Evolutionary conservation across 2,888 invertebrate genomes (phyloP).

Genomic region (Polyploca ridens): DNA sequence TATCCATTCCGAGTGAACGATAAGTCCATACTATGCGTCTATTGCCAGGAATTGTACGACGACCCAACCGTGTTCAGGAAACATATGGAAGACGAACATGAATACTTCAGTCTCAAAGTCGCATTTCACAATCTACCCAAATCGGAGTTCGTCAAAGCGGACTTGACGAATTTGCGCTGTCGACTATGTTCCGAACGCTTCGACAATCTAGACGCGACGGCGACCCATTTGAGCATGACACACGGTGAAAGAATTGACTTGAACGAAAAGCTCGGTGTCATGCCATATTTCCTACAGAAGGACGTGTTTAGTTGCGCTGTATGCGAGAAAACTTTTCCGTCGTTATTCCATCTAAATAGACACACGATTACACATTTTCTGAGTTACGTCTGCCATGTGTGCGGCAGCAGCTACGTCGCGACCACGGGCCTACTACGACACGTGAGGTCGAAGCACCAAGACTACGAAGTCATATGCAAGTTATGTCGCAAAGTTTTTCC

Average conservation of each 20-base stretch:
- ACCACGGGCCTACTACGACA: slow-evolving; percentile 68
- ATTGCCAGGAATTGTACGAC: slow-evolving; percentile 71
- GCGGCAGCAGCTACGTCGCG: slow-evolving; percentile 72
- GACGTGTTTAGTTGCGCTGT: slow-evolving; percentile 65
- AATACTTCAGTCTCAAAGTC: slow-evolving; percentile 61
- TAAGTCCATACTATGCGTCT: slow-evolving; percentile 75
- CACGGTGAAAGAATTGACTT: slow-evolving; percentile 55
- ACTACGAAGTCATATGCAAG: slow-evolving; percentile 67
- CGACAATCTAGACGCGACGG: slow-evolving; percentile 51
- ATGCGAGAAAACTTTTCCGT: slow-evolving; percentile 65
- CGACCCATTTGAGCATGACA: slow-evolving; percentile 51
- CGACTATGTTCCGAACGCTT: slow-evolving; percentile 52
- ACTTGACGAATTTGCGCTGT: slow-evolving; percentile 65
- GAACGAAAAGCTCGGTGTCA: slow-evolving; percentile 62
- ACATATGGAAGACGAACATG: slow-evolving; percentile 70
- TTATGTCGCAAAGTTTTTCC: slow-evolving; percentile 70
- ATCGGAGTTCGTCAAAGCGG: slow-evolving; percentile 71
- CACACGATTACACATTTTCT: slow-evolving; percentile 75
- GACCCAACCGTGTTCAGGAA: slow-evolving; percentile 62
- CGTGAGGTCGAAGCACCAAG: slow-evolving; percentile 68
- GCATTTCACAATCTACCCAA: slow-evolving; percentile 72
- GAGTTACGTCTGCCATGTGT: slow-evolving; percentile 72
- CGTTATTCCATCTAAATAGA: slow-evolving; percentile 66
- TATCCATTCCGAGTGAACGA: slow-evolving; percentile 76
- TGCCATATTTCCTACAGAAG: slow-evolving; percentile 67